Evolutionary conservation across 1,140 invertebrate species (phyloP).

Genomic region (Pemphigus obesinymphae): DNA sequence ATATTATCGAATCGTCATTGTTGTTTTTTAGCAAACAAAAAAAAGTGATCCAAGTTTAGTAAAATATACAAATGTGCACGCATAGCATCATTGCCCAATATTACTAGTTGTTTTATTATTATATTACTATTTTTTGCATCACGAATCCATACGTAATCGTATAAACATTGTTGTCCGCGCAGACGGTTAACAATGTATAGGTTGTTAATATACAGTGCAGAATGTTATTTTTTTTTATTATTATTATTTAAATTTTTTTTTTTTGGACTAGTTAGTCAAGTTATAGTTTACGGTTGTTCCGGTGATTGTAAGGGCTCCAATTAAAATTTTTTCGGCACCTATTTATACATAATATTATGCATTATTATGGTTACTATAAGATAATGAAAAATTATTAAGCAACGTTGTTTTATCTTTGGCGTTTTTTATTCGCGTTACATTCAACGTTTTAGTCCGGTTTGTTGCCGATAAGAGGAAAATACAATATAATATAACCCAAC

Average conservation of each 20-base stretch:
- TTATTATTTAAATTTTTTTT: no score
- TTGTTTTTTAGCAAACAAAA: neutral
- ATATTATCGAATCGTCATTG: neutral
- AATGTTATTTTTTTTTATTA: no score
- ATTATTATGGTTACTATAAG: no score
- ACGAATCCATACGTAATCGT: neutral
- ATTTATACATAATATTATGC: no score
- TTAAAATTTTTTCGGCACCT: neutral
- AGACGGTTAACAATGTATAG: no score
- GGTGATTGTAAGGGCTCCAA: neutral
- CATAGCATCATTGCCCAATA: neutral
- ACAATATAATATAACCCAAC: neutral
- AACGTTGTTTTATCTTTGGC: neutral
- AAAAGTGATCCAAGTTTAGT: neutral
- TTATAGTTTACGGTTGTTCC: no score
- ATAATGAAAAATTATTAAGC: no score
- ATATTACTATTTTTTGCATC: neutral
- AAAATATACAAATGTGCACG: neutral
- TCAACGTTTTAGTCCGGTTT: neutral
- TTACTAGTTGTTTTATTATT: neutral
- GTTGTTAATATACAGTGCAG: no score
- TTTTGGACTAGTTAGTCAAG: no score
- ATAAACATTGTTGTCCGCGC: no score
- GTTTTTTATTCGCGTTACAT: neutral
- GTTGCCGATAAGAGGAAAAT: slow-evolving; percentile 22